phyloP scores from a whole-genome alignment of 2,888 invertebrate species.

The Halictus quadricinctus region DNA sequence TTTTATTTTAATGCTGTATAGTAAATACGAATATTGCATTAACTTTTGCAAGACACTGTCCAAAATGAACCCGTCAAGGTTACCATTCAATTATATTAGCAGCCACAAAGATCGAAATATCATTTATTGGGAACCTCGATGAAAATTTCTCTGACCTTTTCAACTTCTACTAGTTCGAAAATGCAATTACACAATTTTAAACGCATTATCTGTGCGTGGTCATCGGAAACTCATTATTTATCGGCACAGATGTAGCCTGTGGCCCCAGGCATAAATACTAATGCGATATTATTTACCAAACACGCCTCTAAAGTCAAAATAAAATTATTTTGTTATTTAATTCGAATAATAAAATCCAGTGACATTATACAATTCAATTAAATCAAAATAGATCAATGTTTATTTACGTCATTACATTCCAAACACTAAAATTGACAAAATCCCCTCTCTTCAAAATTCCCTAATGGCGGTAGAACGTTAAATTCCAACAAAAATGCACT shows the following conservation, averaged over 20 bases:
- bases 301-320: neutral
- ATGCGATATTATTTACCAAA: neutral
- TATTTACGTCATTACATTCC: neutral
- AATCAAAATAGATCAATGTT: neutral
- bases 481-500: neutral
- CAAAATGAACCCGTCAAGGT: neutral
- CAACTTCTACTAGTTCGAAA: neutral
- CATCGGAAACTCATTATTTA: neutral
- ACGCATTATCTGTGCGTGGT: neutral
- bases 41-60: neutral
- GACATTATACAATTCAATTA: neutral
- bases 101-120: neutral
- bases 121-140: neutral
- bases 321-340: neutral
- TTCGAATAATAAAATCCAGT: neutral
- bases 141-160: conserved; percentile 1
- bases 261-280: neutral
- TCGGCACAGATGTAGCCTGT: neutral
- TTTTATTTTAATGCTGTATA: neutral
- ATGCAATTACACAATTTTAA: neutral
- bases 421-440: too few species aligned
- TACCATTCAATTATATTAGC: neutral
- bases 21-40: neutral
- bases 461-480: neutral
- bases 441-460: neutral